These are phyloP conservation scores for Syngnathus scovelli DNA, from an alignment of 2,113 vertebrate species.

Conservation along the genomic window DNA sequence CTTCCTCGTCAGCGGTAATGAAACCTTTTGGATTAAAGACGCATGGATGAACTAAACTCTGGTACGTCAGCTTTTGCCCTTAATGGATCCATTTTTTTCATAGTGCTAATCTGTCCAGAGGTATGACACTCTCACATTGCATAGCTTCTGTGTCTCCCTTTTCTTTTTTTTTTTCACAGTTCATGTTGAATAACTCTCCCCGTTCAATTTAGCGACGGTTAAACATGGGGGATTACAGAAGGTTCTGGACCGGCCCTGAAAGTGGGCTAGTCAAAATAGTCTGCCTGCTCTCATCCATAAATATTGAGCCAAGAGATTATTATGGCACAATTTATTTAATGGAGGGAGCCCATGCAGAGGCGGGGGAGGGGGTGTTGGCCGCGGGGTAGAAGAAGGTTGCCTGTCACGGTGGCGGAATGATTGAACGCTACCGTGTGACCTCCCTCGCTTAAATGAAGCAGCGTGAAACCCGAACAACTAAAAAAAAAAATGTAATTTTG, in stretches of 20 bases:
- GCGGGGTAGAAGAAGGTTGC: constrained; percentile 52
- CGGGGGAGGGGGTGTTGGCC: constrained; percentile 41
- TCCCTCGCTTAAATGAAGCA: constrained; percentile 35
- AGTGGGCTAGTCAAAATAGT: constrained; percentile 75
- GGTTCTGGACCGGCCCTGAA: constrained; percentile 58
- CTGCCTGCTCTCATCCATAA: constrained; percentile 60
- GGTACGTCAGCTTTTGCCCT: not conserved
- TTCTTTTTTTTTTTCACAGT: constrained; percentile 19
- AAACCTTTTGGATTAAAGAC: constrained; percentile 3
- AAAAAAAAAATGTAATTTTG: constrained; percentile 8
- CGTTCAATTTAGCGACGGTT: constrained; percentile 64
- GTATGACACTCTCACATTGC: constrained; percentile 18
- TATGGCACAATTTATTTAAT: constrained; percentile 78
- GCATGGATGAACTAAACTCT: not conserved
- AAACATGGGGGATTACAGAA: constrained; percentile 67
- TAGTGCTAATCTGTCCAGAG: constrained; percentile 23
- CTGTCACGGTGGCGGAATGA: constrained; percentile 56
- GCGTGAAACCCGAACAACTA: constrained; percentile 43
- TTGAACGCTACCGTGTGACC: constrained; percentile 58
- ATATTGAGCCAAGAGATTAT: constrained; percentile 75
- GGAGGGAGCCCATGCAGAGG: constrained; percentile 57
- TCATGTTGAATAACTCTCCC: constrained; percentile 53
- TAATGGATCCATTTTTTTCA: not conserved
- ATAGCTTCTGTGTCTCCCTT: constrained; percentile 36
- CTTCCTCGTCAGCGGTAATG: not conserved